These are phyloP conservation scores for Mormyrus iriodes DNA, from an alignment of 2,113 vertebrate species.

Conservation along the genomic window DNA sequence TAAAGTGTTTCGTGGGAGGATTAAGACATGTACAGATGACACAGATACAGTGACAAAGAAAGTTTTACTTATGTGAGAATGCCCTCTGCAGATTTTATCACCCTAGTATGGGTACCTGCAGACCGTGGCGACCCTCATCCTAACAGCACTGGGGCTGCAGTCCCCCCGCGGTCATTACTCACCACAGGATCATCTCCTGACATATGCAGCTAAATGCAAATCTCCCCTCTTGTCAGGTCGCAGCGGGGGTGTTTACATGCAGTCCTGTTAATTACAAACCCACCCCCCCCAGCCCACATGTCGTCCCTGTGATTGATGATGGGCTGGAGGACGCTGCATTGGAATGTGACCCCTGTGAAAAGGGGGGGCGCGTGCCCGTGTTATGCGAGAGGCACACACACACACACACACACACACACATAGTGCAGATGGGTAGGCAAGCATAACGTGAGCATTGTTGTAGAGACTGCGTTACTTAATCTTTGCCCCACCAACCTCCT, in stretches of 20 bases:
- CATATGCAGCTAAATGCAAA: not conserved
- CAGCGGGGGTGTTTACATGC: not conserved
- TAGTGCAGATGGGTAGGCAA: not conserved
- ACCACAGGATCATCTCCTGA: not conserved
- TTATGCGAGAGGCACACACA: not conserved
- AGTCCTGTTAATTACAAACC: not conserved
- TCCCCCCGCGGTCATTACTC: not conserved
- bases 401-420: not conserved
- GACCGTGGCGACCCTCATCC: not conserved
- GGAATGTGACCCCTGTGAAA: constrained; percentile 36
- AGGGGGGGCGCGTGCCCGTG: not conserved
- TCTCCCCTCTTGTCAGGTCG: not conserved
- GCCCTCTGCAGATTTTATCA: not conserved
- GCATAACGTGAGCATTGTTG: not conserved
- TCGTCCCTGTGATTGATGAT: not conserved
- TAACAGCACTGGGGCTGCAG: not conserved
- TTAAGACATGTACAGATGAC: not conserved
- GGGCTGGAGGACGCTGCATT: constrained; percentile 36
- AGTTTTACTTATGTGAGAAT: not conserved
- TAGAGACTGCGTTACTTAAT: constrained; percentile 39
- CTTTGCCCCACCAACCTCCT: not conserved
- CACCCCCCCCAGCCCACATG: not conserved
- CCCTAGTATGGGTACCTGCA: not conserved
- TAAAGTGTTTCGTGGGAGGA: not conserved
- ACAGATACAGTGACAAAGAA: not conserved